Percentiles rank a stretch among this genome's conserved stretches.
Conservation (phyloP, 2,797 vertebrate species). For the Phoeniculus purpureus region DNA sequence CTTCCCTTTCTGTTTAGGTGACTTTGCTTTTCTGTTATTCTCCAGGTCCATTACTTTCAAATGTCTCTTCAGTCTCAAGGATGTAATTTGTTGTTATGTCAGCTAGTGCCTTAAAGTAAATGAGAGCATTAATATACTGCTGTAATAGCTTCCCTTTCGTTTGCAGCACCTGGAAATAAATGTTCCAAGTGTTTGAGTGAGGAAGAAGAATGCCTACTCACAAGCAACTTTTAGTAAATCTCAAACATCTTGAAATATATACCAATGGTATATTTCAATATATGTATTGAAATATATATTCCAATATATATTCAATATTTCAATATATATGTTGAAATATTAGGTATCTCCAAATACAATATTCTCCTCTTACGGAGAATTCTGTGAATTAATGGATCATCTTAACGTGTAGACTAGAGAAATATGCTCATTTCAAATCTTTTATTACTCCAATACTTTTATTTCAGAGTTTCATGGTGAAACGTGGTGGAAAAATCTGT, state of each 20-base stretch:
- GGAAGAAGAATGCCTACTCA: background rate
- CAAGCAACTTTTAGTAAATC: background rate
- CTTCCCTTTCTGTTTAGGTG: background rate
- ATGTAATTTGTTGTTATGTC: background rate
- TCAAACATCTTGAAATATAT: background rate
- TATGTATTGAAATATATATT: background rate
- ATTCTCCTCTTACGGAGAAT: background rate
- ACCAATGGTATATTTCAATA: no score
- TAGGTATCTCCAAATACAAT: background rate
- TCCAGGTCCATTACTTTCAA: background rate
- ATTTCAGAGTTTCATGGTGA: background rate
- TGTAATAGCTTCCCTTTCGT: background rate
- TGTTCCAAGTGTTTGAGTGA: background rate
- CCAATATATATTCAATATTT: no score
- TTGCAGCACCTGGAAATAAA: background rate
- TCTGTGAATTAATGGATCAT: background rate
- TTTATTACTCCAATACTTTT: background rate
- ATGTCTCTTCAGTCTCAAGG: background rate
- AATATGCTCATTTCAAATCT: background rate
- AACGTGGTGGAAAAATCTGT: background rate
- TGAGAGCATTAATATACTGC: background rate
- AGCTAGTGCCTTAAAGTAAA: conserved; percentile 1
- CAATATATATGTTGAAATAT: background rate
- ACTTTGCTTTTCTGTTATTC: background rate
- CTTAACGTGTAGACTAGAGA: background rate